Conservation (phyloP, 2,888 invertebrate species). For the Podabrus alpinus region DNA sequence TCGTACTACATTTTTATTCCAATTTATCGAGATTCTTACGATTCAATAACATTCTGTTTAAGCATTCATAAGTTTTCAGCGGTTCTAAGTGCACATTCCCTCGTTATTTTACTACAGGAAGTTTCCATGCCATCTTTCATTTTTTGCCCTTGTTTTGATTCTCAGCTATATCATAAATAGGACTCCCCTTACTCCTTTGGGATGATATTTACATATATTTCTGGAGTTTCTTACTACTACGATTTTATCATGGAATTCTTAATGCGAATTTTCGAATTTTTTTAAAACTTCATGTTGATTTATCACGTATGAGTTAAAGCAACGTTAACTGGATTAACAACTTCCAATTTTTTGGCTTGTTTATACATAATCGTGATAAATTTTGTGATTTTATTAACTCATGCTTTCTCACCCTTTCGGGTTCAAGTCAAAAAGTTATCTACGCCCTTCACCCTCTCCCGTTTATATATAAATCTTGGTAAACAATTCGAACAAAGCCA, state of each 20-base stretch:
- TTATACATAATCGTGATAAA: neutral
- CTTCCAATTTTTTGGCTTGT: neutral
- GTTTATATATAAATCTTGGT: too few species aligned
- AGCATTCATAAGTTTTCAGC: neutral
- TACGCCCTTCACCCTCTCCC: too few species aligned
- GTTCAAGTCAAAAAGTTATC: too few species aligned
- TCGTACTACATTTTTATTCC: neutral
- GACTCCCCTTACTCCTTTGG: neutral
- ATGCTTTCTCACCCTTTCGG: too few species aligned
- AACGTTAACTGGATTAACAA: neutral
- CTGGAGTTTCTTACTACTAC: neutral
- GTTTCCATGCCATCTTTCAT: neutral
- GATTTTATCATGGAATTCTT: neutral
- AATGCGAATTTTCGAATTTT: neutral
- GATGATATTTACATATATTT: neutral
- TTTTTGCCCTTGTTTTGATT: neutral
- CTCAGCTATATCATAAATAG: neutral
- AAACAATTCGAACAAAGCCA: too few species aligned
- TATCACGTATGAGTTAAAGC: neutral
- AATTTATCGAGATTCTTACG: neutral
- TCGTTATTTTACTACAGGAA: neutral
- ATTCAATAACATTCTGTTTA: neutral
- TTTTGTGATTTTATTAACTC: neutral
- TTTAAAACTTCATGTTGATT: neutral
- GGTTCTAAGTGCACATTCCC: neutral